Evolutionary conservation across 64 coral and sea anemone species (phyloP).

Genomic region (Acropora yongei): DNA sequence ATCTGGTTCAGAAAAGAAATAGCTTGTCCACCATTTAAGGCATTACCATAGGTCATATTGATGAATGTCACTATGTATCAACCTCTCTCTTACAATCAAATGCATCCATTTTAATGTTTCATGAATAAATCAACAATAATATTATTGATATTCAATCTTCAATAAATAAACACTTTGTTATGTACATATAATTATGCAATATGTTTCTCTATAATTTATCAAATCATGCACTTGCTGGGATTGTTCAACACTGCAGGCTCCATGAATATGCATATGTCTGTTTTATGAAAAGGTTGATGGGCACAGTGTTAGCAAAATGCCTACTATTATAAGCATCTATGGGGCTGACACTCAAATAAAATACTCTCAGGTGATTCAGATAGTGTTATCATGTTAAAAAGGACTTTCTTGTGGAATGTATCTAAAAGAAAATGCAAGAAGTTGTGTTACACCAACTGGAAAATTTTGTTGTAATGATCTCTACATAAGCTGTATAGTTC

Average conservation of each 20-base stretch:
- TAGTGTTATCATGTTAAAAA: constrained; percentile 65
- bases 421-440: constrained; percentile 59
- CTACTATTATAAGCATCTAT: constrained; percentile 55
- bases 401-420: constrained; percentile 44
- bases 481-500: constrained; percentile 65
- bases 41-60: constrained; percentile 28
- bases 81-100: constrained; percentile 10
- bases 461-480: constrained; percentile 58
- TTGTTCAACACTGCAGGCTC: constrained; percentile 61
- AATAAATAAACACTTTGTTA: neutral
- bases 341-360: constrained; percentile 53
- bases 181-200: too few relatives aligned
- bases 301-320: constrained; percentile 55
- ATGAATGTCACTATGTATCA: constrained; percentile 47
- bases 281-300: constrained; percentile 63
- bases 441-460: constrained; percentile 66
- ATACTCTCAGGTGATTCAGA: constrained; percentile 55
- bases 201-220: neutral
- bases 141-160: constrained; percentile 41
- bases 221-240: constrained; percentile 69
- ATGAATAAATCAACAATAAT: constrained; percentile 36
- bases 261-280: constrained; percentile 64
- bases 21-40: constrained; percentile 10
- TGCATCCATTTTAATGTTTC: neutral
- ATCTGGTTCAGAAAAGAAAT: constrained; percentile 52